Percentiles rank a stretch among this genome's conserved stretches.
phyloP scores from a whole-genome alignment of 64 coral and sea anemone genomes.

The Orbicella faveolata region DNA sequence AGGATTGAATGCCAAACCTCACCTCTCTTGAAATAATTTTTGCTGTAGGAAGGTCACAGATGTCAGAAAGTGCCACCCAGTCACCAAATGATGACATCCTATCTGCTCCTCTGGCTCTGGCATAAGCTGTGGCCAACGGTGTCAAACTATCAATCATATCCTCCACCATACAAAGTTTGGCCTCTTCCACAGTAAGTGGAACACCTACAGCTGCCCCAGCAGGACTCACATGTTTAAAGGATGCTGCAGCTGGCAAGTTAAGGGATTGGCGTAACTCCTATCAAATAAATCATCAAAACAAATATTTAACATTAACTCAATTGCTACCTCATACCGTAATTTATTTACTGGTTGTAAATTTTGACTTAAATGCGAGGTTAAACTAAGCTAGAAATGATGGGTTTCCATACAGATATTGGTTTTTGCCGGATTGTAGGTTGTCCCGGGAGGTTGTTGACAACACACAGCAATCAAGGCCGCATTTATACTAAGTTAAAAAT shows the following conservation, averaged over 20 bases:
- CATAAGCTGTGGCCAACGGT: constrained; percentile 91
- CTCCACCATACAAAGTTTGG: constrained; percentile 96
- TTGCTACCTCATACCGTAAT: too few species aligned
- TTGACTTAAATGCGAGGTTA: too few species aligned
- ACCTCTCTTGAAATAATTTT: constrained; percentile 98
- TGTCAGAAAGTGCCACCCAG: constrained; percentile 96
- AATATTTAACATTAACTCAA: neutral
- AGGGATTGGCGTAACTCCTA: constrained; percentile 87
- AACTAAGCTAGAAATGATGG: too few species aligned
- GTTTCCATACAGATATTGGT: too few species aligned
- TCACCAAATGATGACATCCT: constrained; percentile 99
- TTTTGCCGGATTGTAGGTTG: too few species aligned
- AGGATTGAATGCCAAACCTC: neutral
- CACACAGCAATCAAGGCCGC: too few species aligned
- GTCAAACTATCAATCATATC: constrained; percentile 93
- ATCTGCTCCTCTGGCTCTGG: constrained; percentile 93
- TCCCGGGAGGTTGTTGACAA: too few species aligned
- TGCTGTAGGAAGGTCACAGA: constrained; percentile 90
- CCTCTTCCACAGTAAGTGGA: constrained; percentile 64
- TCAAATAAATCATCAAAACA: neutral
- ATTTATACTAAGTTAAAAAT: too few species aligned
- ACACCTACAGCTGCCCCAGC: constrained; percentile 94
- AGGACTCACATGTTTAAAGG: constrained; percentile 97
- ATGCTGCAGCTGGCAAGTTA: constrained; percentile 86
- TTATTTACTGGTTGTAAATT: too few species aligned